Evolutionary conservation across 2,888 invertebrate genomes (phyloP), one percentile per base, ranked within the genome.

Genomic region (Epistrophe eligans): DNA sequence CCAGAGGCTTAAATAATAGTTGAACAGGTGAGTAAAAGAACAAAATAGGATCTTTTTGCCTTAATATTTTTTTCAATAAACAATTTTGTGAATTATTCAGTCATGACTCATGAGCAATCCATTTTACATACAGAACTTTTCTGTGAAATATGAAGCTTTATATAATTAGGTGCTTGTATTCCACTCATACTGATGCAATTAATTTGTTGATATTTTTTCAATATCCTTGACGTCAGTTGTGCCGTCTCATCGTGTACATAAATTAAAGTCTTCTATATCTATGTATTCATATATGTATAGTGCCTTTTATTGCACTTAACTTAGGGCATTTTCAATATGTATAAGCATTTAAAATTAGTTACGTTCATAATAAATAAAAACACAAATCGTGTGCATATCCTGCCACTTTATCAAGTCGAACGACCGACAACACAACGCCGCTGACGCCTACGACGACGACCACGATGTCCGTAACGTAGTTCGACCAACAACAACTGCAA

Each of bases 321-420:
- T 40, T 45, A 58, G 32, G 32, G 10, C 45, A 38, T 60, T 77
- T 77, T 50, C 19, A 77, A 73, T 24, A 40, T 17, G 24, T 58
- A 72, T 74, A 52, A 38, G 58, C 38, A 80, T 67, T 77, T 80
- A 38, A 79, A 77, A 60, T 62, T 72, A 19, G 19, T 62, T 43
- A 40, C 43, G 4, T 66, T 45, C 50, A 24, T 58, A 32, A 24
- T 24, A 40, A 38, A 11, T 35, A 35, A n/a, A 66, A 66, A 11
- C 11, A 50, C 13, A 48, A 58, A 45, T 83, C 67, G 82, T 67
- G 76, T 67, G 66, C 43, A 32, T 71, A 80, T 50, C 57, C 38
- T 43, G 7, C 28, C 45, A 38, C 43, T 55, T 48, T 70, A 79
- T 70, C 60, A 74, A 71, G 35, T 32, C 66, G 45, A 45, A 10